A percentile compares a stretch with the other conserved stretches of the same genome.
Evolutionary conservation across 2,113 vertebrate species (phyloP).

Genomic region (Aegithalos caudatus): DNA sequence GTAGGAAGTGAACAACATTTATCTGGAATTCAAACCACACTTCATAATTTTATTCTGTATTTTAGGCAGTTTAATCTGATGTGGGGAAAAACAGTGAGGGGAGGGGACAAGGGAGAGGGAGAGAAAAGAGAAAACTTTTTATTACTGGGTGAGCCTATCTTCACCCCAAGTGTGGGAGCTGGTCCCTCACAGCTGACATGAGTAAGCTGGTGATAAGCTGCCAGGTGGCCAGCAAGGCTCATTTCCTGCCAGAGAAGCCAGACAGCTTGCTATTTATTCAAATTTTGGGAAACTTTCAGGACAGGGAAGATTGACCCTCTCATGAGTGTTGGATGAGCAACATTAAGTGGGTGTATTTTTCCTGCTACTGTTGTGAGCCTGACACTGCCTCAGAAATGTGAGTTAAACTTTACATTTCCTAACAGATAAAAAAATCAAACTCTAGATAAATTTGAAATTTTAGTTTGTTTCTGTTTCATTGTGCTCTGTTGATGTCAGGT

Average conservation of each 20-base stretch:
- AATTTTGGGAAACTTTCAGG: neutral
- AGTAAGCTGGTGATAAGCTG: neutral
- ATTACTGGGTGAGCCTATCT: neutral
- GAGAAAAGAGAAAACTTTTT: neutral
- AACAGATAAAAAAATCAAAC: neutral
- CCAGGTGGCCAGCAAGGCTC: neutral
- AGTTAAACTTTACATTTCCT: neutral
- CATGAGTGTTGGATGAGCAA: accelerated
- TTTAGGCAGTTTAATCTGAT: neutral
- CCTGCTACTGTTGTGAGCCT: neutral
- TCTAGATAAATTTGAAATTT: neutral
- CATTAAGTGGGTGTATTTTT: neutral
- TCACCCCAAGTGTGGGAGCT: neutral
- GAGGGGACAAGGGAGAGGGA: accelerated
- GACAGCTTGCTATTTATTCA: neutral
- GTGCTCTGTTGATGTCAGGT: neutral
- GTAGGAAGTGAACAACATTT: neutral
- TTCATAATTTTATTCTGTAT: neutral
- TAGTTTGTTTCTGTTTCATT: neutral
- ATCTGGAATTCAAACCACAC: neutral
- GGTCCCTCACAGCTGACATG: neutral
- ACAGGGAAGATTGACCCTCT: neutral
- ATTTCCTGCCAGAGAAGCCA: neutral
- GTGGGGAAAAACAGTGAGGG: neutral
- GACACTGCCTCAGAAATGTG: neutral